phyloP scores from a whole-genome alignment of 2,888 invertebrate genomes.

The Hedychridium roseum region DNA sequence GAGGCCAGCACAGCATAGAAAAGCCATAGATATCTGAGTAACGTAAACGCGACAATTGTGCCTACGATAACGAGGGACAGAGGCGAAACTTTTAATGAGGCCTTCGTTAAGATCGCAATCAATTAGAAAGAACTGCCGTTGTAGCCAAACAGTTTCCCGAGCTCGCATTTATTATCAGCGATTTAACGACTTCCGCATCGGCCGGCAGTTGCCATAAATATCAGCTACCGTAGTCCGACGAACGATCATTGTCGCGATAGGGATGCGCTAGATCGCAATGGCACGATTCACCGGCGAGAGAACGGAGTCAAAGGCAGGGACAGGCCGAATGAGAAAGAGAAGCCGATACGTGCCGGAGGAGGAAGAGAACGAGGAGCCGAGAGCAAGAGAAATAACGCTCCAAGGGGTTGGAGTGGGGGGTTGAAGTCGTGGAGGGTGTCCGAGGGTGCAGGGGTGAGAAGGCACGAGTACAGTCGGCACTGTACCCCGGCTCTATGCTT shows the following conservation, averaged over 20 bases:
- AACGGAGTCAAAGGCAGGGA: constrained; percentile 17
- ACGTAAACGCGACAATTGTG: too few relatives aligned
- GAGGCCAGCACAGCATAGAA: too few relatives aligned
- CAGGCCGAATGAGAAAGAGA: constrained; percentile 29
- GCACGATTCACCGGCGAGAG: constrained; percentile 39
- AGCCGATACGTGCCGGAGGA: too few relatives aligned
- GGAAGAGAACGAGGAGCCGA: constrained; percentile 17
- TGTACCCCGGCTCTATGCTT: constrained; percentile 37
- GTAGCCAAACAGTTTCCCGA: too few relatives aligned
- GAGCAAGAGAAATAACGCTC: constrained; percentile 14
- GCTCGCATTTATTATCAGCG: constrained; percentile 59
- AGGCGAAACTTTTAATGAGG: too few relatives aligned
- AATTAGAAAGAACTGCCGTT: too few relatives aligned
- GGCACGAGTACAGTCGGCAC: constrained; percentile 40
- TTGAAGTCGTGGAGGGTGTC: constrained; percentile 22
- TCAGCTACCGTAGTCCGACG: constrained; percentile 47
- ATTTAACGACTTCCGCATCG: constrained; percentile 59
- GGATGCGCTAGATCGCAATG: constrained; percentile 57
- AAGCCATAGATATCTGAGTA: too few relatives aligned
- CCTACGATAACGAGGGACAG: too few relatives aligned
- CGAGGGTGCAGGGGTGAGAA: constrained; percentile 26
- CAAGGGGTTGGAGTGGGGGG: constrained; percentile 5
- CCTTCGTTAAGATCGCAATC: too few relatives aligned
- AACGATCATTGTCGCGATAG: constrained; percentile 59
- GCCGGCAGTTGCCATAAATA: constrained; percentile 43